Base-by-base conservation (phyloP, 1,140 invertebrate genomes). In the Bacillus rossius region DNA sequence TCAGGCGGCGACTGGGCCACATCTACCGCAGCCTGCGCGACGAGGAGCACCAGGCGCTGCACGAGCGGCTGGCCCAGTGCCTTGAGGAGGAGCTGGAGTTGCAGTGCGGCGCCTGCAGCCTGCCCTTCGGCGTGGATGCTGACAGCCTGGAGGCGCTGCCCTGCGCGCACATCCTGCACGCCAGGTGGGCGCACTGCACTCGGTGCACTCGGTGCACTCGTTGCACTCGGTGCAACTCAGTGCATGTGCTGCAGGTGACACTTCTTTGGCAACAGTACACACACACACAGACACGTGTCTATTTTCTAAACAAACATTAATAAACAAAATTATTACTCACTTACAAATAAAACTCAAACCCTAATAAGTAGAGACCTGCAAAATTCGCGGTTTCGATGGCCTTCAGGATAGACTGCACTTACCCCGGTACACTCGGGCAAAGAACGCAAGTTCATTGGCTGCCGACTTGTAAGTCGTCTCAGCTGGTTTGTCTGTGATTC, bases 101-200 rank as follows among this genome's bases (percentile, higher is more conserved):
- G 3, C 80, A 83, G 37, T 92, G 90, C 68, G 89, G 87, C 8
- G 82, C 84, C 0, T 92, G 89, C 65, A 83, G 84, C 34, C 80
- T 86, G 61, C 79, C 87, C 3, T 85, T 90, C 65, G 89, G 88
- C 0, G 73, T 87, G 3, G 85, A 89, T 65, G 79, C 84, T 13
- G 85, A 86, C 69, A 82, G 80, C 19, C 74, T 92, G 8, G 90
- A 91, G 62, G 86, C 88, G 14, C 71, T 92, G 56, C 89, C 89
- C 3, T 92, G 90, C 73, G 84, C 88, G 1, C 90, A 92, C 69
- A 91, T 92, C 65, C 78, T 92, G 29, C 89, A 92, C 68, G 86
- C 89, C 23, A 87, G 88, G 89, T 91, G 68, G 67, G 67, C 16
- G 14, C 50, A 60, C 43, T 17, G 23, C 10, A 17, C 23, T 17